Conservation (phyloP, 2,888 invertebrate genomes). For the Ectobius pallidus region DNA sequence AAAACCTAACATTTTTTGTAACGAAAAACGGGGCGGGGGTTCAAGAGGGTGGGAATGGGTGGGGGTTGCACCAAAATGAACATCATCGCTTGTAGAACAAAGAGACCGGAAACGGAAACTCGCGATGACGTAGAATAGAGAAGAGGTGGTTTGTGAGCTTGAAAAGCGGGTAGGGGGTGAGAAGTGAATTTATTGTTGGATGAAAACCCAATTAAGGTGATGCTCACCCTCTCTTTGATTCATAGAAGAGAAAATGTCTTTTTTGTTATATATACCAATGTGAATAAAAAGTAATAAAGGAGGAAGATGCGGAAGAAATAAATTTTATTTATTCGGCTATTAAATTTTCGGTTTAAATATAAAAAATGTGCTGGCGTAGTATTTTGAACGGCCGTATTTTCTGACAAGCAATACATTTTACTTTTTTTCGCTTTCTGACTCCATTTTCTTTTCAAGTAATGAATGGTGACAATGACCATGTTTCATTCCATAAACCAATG, state of each 20-base stretch:
- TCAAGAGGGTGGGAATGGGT: not conserved
- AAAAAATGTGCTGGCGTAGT: not conserved
- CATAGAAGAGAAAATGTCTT: not conserved
- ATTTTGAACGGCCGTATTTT: not conserved
- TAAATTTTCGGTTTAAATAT: not conserved
- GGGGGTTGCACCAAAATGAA: conserved; percentile 20
- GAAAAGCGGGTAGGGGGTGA: not conserved
- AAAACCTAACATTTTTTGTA: not conserved
- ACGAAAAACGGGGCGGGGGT: not conserved
- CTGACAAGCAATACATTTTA: not conserved
- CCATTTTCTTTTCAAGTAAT: not conserved
- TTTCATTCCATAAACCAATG: no score
- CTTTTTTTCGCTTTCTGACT: not conserved
- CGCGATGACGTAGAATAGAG: not conserved
- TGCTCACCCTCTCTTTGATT: conserved; percentile 11
- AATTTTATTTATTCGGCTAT: not conserved
- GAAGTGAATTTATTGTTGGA: conserved; percentile 1
- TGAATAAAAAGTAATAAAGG: conserved; percentile 15
- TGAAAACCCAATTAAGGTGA: conserved; percentile 27
- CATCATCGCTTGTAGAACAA: conserved; percentile 17
- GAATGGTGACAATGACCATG: no score
- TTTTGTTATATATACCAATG: conserved; percentile 1
- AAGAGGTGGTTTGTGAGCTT: not conserved
- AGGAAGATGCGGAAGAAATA: not conserved
- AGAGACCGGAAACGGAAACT: conserved; percentile 26